phyloP scores from a whole-genome alignment of 1,140 invertebrate species.

The Megalonaias nervosa region DNA sequence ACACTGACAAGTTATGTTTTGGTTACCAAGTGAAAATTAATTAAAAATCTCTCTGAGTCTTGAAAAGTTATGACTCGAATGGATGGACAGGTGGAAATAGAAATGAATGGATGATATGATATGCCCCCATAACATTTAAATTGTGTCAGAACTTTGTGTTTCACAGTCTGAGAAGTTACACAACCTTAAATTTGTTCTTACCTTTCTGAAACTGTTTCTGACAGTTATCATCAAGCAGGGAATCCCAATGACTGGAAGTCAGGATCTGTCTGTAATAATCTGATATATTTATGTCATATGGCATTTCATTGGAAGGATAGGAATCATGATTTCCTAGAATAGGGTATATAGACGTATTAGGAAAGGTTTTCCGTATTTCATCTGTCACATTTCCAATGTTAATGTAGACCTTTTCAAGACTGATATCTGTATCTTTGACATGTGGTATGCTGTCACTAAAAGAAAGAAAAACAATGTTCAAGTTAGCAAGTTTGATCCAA shows the following conservation, averaged over 20 bases:
- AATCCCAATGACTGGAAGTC: slow-evolving; percentile 58
- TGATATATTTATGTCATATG: slow-evolving; percentile 18
- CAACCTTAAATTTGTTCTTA: slow-evolving; percentile 7
- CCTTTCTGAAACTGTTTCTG: slow-evolving; percentile 47
- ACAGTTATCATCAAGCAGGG: slow-evolving; percentile 34
- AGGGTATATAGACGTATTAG: slow-evolving; percentile 65
- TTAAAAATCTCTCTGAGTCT: too few species aligned
- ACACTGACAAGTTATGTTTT: too few species aligned
- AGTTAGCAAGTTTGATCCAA: not conserved
- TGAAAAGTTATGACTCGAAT: too few species aligned
- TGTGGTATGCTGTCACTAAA: slow-evolving; percentile 71
- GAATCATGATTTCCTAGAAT: slow-evolving; percentile 72
- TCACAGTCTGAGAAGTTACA: too few species aligned
- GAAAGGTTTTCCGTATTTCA: slow-evolving; percentile 59
- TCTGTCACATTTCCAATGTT: slow-evolving; percentile 66
- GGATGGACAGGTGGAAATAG: too few species aligned
- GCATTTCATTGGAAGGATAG: slow-evolving; percentile 59
- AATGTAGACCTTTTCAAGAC: slow-evolving; percentile 50
- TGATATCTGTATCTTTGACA: slow-evolving; percentile 51
- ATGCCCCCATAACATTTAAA: too few species aligned
- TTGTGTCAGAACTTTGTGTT: too few species aligned
- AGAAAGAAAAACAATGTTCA: slow-evolving; percentile 12
- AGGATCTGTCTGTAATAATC: slow-evolving; percentile 65
- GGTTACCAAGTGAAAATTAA: too few species aligned
- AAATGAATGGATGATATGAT: too few species aligned